These are phyloP conservation scores for Dipodomys spectabilis DNA, from an alignment of 2,113 vertebrate genomes.

Conservation along the genomic window DNA sequence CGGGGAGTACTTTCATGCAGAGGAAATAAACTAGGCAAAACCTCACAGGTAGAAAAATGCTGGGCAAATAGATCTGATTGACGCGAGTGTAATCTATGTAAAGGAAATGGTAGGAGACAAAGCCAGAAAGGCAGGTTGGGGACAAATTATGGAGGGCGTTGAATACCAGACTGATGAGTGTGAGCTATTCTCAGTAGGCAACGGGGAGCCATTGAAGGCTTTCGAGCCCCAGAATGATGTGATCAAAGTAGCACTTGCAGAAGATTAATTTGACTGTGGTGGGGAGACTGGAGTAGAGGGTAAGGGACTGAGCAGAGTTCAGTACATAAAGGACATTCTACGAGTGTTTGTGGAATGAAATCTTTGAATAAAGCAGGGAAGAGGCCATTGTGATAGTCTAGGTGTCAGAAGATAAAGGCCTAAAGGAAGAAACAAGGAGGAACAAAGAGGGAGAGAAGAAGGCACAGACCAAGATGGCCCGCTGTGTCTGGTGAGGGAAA, in stretches of 20 bases:
- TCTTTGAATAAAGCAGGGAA: slow-evolving; percentile 50
- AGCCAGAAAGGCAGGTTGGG: slow-evolving; percentile 60
- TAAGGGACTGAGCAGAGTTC: background rate
- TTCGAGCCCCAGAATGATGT: slow-evolving; percentile 40
- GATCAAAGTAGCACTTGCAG: slow-evolving; percentile 58
- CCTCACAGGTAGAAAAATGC: slow-evolving; percentile 1
- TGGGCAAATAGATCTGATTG: slow-evolving; percentile 36
- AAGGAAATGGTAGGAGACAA: slow-evolving; percentile 42
- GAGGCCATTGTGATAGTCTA: slow-evolving; percentile 23
- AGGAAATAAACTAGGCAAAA: slow-evolving; percentile 15
- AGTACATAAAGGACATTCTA: slow-evolving; percentile 37
- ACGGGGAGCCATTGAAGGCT: slow-evolving; percentile 57
- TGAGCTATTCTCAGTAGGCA: slow-evolving; percentile 58
- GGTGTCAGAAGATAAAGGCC: slow-evolving; percentile 17
- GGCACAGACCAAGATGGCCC: background rate
- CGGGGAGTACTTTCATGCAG: background rate
- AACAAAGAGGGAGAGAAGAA: background rate
- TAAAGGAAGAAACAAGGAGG: background rate
- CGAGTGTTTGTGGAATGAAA: slow-evolving; percentile 60
- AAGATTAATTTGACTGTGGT: slow-evolving; percentile 66
- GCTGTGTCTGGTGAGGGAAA: background rate
- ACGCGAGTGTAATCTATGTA: background rate
- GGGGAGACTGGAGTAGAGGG: background rate
- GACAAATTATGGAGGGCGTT: slow-evolving; percentile 60
- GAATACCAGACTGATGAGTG: slow-evolving; percentile 60